Conservation (phyloP, 2,113 vertebrate species). For the Sprattus sprattus region DNA sequence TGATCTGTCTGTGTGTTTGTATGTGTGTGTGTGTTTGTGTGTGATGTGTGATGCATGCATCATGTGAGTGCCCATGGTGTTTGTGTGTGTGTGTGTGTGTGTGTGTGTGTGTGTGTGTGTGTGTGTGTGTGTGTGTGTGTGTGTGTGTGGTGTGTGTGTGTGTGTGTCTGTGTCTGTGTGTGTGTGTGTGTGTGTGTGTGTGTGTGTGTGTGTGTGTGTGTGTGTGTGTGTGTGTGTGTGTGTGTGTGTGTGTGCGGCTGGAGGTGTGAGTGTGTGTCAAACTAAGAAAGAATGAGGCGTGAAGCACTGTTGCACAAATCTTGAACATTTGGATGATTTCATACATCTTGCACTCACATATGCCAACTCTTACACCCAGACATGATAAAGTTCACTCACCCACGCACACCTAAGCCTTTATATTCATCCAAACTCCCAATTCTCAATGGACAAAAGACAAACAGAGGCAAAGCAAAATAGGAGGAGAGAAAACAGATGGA, state of each 20-base stretch:
- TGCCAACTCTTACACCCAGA: not conserved
- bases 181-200: not conserved
- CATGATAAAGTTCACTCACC: not conserved
- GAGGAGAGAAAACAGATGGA: not conserved
- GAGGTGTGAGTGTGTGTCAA: slow-evolving; percentile 71
- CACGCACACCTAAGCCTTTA: not conserved
- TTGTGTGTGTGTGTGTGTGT: too few relatives aligned
- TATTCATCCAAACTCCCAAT: not conserved
- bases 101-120: not conserved
- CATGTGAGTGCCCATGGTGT: too few relatives aligned
- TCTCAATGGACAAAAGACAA: not conserved
- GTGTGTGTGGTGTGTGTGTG: too few relatives aligned
- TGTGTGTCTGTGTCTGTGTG: too few relatives aligned
- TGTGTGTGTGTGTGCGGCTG: too few relatives aligned
- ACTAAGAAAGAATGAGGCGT: not conserved
- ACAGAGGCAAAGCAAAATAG: not conserved
- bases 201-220: slow-evolving; percentile 15
- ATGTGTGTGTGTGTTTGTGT: not conserved
- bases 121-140: not conserved
- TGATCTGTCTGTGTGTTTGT: not conserved
- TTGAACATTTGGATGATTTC: not conserved
- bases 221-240: too few relatives aligned
- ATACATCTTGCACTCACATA: not conserved
- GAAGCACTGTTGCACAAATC: not conserved
- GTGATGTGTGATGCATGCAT: not conserved